A percentile compares a stretch with the other conserved stretches of the same genome.
Conservation (phyloP, 2,888 invertebrate genomes). For the Hipparchia semele region DNA sequence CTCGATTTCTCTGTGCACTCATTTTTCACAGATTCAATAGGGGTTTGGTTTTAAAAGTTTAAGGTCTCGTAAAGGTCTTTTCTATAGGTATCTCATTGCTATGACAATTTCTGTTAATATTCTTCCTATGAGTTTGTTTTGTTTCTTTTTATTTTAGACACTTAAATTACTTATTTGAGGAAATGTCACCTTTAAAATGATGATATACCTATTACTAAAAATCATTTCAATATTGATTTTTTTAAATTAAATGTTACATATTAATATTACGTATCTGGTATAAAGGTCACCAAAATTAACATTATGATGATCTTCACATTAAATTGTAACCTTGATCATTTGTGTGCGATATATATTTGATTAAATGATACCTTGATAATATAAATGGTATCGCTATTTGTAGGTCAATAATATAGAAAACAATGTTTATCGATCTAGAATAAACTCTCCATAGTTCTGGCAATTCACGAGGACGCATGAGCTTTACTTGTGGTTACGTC, state of each 20-base stretch:
- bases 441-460: no score
- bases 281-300: constrained; percentile 19
- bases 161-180: not conserved
- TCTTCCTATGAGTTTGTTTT: not conserved
- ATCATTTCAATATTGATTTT: not conserved
- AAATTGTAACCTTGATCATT: constrained; percentile 6
- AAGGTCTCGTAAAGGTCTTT: not conserved
- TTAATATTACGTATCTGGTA: constrained; percentile 15
- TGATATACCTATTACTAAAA: not conserved
- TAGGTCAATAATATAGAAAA: not conserved
- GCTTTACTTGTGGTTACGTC: no score
- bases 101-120: not conserved
- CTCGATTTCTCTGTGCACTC: not conserved
- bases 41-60: not conserved
- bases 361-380: not conserved
- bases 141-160: not conserved
- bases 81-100: no score
- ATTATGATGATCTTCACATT: constrained; percentile 11
- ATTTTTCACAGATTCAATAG: not conserved
- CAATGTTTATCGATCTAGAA: not conserved
- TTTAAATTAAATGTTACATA: not conserved
- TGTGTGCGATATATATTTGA: not conserved
- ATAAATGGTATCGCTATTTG: not conserved
- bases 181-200: not conserved
- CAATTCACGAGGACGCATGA: no score